Conservation (phyloP, 2,797 vertebrate genomes). For the Molossus alvarezi region DNA sequence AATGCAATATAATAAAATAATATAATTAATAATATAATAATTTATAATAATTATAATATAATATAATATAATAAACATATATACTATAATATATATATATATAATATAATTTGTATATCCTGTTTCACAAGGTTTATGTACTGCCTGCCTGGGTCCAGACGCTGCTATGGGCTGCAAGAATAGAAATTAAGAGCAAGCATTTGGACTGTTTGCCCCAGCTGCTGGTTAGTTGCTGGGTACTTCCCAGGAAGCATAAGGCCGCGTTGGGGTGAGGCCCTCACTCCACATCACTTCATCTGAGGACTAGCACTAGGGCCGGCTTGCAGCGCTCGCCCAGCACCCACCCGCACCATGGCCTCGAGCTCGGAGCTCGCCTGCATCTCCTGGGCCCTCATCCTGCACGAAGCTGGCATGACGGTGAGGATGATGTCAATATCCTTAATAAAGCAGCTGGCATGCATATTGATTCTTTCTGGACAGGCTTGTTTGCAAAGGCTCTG, state of each 20-base stretch:
- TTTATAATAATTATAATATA: background rate
- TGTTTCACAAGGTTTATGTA: background rate
- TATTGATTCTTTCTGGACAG: background rate
- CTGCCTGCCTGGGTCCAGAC: background rate
- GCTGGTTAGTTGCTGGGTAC: background rate
- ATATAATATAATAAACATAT: background rate
- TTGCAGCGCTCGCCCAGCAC: background rate
- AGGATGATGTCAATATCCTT: background rate
- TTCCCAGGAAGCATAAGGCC: background rate
- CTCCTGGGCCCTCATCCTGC: no score
- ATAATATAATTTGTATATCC: background rate
- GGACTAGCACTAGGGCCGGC: background rate
- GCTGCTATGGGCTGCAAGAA: background rate
- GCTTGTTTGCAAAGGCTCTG: background rate
- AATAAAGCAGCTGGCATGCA: background rate
- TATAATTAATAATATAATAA: background rate
- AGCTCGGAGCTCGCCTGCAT: background rate
- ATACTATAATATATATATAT: background rate
- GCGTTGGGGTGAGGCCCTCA: background rate
- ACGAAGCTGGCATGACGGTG: background rate
- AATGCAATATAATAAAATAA: background rate
- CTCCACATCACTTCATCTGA: background rate
- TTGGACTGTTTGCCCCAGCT: background rate
- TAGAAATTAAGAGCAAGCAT: background rate
- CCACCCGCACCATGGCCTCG: background rate